Conservation (phyloP, 2,888 invertebrate species). For the Smittia aterrima region DNA sequence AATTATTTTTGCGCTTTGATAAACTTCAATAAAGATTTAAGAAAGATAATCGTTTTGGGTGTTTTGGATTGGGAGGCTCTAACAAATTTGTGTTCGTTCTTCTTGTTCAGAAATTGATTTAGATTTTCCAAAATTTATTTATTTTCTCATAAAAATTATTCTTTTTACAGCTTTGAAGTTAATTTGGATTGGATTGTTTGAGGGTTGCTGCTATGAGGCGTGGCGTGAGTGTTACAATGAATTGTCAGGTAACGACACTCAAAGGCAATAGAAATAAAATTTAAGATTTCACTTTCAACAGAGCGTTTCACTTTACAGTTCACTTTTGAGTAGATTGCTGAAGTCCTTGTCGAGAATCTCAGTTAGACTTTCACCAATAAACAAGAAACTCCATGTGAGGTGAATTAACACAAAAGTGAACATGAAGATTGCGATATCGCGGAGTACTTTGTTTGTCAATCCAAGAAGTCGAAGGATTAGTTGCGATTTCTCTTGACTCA, state of each 20-base stretch:
- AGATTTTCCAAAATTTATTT: not conserved
- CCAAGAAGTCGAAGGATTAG: conserved; percentile 13
- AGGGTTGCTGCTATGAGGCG: not conserved
- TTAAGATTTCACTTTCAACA: not conserved
- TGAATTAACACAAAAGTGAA: conserved; percentile 32
- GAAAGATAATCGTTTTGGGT: not conserved
- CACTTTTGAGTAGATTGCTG: not conserved
- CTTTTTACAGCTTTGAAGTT: not conserved
- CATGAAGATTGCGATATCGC: conserved; percentile 34
- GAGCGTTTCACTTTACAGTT: not conserved
- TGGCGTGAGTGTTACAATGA: not conserved
- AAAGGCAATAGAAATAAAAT: not conserved
- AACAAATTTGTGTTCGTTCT: not conserved
- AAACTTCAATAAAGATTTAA: not conserved
- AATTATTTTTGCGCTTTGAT: not conserved
- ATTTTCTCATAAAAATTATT: not conserved
- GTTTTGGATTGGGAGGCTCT: not conserved
- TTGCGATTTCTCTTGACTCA: not conserved
- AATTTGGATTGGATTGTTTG: conserved; percentile 17
- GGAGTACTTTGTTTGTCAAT: conserved; percentile 22
- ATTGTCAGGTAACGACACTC: not conserved
- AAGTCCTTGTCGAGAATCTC: conserved; percentile 36
- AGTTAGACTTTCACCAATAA: conserved; percentile 6
- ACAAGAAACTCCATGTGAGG: conserved; percentile 12
- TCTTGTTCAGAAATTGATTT: not conserved